These are phyloP conservation scores for Melitaea athalia DNA, from an alignment of 2,888 invertebrate genomes.

Conservation along the genomic window DNA sequence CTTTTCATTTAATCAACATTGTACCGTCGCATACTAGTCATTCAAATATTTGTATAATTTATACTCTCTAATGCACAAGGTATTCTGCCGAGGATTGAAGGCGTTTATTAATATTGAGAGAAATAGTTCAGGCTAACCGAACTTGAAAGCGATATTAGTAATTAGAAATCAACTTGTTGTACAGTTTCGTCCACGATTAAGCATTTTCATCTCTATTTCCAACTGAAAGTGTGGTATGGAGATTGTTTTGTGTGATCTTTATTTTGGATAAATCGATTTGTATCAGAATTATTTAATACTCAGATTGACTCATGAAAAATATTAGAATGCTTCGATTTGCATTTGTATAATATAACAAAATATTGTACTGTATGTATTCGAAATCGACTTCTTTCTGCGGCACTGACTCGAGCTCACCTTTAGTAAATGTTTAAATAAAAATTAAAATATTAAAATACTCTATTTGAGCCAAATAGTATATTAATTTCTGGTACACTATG, in stretches of 20 bases:
- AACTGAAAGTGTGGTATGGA: neutral
- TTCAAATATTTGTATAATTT: neutral
- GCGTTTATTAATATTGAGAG: constrained; percentile 8
- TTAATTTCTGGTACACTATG: constrained; percentile 32
- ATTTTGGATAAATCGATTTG: no score
- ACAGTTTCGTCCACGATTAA: neutral
- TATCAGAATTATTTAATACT: no score
- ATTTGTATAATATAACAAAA: no score
- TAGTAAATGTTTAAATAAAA: no score
- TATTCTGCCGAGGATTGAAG: neutral
- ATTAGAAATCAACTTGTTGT: neutral
- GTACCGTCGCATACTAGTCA: neutral
- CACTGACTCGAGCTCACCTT: no score
- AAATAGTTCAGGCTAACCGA: constrained; percentile 3
- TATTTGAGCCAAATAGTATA: constrained; percentile 17
- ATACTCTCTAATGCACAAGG: neutral
- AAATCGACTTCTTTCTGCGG: no score
- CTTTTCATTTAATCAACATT: neutral
- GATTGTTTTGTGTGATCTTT: no score
- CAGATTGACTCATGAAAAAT: no score
- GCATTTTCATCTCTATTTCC: neutral
- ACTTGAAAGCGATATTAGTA: neutral
- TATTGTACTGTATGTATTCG: no score
- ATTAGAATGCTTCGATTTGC: neutral
- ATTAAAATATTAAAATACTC: neutral